Evolutionary conservation across 2,797 vertebrate species (phyloP).

Genomic region (Notamacropus eugenii): DNA sequence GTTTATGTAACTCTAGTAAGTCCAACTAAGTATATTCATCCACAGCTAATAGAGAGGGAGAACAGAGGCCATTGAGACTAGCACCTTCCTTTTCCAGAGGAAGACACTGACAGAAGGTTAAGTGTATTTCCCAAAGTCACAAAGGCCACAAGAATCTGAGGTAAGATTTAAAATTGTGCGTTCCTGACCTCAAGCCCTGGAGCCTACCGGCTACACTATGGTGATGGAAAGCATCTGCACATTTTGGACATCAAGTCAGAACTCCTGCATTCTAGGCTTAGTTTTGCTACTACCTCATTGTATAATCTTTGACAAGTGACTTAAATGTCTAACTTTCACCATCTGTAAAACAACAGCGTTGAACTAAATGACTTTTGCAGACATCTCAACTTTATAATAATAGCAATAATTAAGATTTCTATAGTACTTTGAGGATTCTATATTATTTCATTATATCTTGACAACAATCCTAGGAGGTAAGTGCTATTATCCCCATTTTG

Average conservation of each 20-base stretch:
- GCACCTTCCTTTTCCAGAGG: background rate
- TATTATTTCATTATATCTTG: background rate
- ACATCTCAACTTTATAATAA: background rate
- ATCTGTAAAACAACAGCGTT: background rate
- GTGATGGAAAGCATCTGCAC: background rate
- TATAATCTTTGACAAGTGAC: background rate
- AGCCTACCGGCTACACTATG: background rate
- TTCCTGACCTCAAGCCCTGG: background rate
- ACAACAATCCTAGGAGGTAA: background rate
- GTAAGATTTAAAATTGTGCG: background rate
- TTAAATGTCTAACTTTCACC: background rate
- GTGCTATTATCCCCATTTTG: background rate
- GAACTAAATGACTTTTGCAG: background rate
- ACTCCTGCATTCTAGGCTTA: background rate
- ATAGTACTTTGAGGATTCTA: background rate
- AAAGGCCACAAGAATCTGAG: background rate
- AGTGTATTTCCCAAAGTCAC: background rate
- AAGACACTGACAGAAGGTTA: background rate
- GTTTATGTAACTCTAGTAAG: background rate
- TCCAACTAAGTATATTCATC: background rate
- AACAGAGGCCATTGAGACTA: background rate
- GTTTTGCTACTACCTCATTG: background rate
- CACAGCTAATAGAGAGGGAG: background rate
- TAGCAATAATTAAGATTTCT: too few species aligned
- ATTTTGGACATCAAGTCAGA: background rate